Evolutionary conservation across 2,797 vertebrate species (phyloP).

Genomic region (Microhierax caerulescens): DNA sequence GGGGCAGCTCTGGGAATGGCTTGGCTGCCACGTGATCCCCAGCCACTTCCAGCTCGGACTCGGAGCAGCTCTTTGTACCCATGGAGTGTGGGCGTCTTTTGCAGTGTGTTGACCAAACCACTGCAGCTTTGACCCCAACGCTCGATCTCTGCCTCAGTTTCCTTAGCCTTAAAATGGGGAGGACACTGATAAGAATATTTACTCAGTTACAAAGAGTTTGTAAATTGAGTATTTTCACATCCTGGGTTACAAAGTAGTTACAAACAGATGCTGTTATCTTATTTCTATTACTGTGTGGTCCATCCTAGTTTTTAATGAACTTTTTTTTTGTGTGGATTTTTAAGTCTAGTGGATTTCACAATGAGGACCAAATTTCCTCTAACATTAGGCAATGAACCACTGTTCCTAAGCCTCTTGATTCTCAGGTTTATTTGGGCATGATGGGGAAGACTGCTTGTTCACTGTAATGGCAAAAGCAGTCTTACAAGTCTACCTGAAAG

Average conservation of each 20-base stretch:
- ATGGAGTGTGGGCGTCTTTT: background rate
- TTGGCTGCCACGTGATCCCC: background rate
- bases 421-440: background rate
- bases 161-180: background rate
- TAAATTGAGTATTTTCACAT: background rate
- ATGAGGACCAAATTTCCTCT: background rate
- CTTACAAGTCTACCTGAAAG: background rate
- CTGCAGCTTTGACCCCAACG: background rate
- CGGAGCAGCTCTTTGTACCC: background rate
- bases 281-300: background rate
- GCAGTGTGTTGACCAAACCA: background rate
- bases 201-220: background rate
- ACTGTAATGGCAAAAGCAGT: constrained; percentile 7
- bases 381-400: background rate
- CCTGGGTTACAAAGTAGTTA: background rate
- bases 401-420: background rate
- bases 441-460: background rate
- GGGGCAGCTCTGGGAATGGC: background rate
- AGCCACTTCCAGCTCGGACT: background rate
- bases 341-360: background rate
- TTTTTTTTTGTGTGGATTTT: background rate
- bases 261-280: background rate
- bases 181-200: background rate
- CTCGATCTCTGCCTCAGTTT: background rate
- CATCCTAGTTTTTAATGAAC: background rate